A percentile compares a stretch with the other conserved stretches of the same genome.
phyloP scores from a whole-genome alignment of 2,113 vertebrate species.

The Osmerus eperlanus region DNA sequence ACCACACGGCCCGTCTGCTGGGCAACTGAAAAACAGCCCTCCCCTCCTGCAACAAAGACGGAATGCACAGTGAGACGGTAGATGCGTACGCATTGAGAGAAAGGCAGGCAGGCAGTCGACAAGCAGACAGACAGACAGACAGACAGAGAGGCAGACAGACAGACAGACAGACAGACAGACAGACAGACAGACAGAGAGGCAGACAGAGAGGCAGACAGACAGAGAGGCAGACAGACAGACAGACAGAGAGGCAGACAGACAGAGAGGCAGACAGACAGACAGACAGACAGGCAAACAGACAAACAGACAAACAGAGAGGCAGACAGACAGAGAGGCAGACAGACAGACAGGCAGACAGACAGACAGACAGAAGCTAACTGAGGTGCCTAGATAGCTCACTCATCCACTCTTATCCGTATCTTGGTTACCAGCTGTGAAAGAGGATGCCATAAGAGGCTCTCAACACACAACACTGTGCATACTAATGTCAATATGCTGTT shows the following conservation, averaged over 20 bases:
- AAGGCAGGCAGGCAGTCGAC: background rate
- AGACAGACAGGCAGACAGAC: background rate
- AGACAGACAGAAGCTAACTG: background rate
- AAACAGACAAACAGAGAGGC: background rate
- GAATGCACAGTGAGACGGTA: no score
- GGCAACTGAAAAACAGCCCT: conserved; percentile 81
- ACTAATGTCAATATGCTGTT: no score
- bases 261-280: background rate
- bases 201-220: background rate
- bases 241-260: background rate
- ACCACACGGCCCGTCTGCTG: conserved; percentile 79
- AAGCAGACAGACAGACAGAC: background rate
- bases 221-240: background rate
- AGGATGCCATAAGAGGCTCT: no score
- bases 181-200: background rate
- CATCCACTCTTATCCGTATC: no score
- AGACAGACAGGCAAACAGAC: background rate
- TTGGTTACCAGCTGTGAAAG: no score
- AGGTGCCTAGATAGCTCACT: background rate
- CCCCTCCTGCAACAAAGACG: conserved; percentile 71
- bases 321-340: background rate
- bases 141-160: background rate
- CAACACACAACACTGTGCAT: no score
- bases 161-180: background rate
- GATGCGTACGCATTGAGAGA: no score